Evolutionary conservation across 2,797 vertebrate species (phyloP), one percentile per base, ranked within the genome.

Genomic region (Forpus xanthops): DNA sequence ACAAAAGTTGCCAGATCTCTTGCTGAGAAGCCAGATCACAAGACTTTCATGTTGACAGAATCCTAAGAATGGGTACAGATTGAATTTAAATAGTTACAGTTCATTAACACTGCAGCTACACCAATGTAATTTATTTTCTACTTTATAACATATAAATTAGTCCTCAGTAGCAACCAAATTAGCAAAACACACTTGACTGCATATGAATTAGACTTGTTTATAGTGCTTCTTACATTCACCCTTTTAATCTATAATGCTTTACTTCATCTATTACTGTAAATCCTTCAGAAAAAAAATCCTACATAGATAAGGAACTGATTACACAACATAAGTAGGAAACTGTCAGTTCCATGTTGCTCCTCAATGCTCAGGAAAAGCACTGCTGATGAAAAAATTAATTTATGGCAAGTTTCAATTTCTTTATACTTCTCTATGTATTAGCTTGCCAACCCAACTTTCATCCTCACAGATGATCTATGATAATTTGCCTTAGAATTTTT

Each of bases 401-500:
- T 85, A 93, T 30, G 33, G 9, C 64, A 88, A 68, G 18, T 47
- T 87, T 86, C 35, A 67, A 19, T 35, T 86, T 45, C 62, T 90
- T 84, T 89, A 53, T 61, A 47, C 11, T 85, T 58, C 25, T 81
- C 33, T 53, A 8, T 35, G 44, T 82, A 90, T 41, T 56, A 85
- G 55, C 16, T 44, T 70, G 52, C 23, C 52, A 90, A 90, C 12
- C 4, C 28, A 78, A 79, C 15, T 50, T 81, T 85, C 80, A 85
- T 85, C 79, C 71, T 93, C 74, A 84, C 73, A 85, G 55, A 79
- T 49, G 35, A 90, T 83, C 33, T 73, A 39, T 24, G 45, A 85
- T 68, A 84, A 96, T 82, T 91, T 86, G 37, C 93, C 87, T 68
- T 68, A 60, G 49, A 93, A 77, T 91, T 96, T 83, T 87, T 79